These are phyloP conservation scores for Lithobates pipiens DNA, from an alignment of 2,797 vertebrate species.

Conservation along the genomic window DNA sequence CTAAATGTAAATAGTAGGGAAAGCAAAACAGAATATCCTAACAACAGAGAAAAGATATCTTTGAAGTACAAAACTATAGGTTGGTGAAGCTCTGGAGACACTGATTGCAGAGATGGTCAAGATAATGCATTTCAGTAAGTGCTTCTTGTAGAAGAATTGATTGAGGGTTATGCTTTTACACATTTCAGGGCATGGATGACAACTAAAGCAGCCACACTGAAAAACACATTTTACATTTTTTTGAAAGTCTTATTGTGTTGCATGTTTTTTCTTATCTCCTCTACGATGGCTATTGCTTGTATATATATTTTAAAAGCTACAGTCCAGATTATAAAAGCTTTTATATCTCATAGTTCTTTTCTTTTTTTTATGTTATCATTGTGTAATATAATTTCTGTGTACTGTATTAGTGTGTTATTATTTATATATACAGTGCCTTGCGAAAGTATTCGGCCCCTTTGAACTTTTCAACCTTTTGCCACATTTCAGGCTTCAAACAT, in stretches of 20 bases:
- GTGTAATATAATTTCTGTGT: no score
- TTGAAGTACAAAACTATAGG: constrained; percentile 21
- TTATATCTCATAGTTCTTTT: not conserved
- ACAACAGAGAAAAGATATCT: not conserved
- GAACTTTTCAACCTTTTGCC: no score
- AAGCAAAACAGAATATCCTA: constrained; percentile 13
- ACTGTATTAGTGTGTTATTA: not conserved
- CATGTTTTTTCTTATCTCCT: not conserved
- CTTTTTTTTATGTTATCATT: no score
- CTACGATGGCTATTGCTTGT: not conserved
- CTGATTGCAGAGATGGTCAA: constrained; percentile 26
- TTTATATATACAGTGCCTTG: no score
- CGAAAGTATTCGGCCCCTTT: no score
- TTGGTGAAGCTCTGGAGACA: constrained; percentile 17
- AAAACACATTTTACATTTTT: not conserved
- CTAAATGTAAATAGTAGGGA: constrained; percentile 25
- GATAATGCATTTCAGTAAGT: constrained; percentile 5
- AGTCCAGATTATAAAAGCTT: not conserved
- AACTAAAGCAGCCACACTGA: not conserved
- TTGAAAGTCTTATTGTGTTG: not conserved
- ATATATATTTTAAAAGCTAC: not conserved
- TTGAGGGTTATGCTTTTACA: constrained; percentile 19
- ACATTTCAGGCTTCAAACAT: no score
- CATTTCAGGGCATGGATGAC: constrained; percentile 11
- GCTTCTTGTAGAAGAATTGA: constrained; percentile 24